Base-by-base conservation (phyloP, 2,888 invertebrate species). In the Pseudococcus longispinus region DNA sequence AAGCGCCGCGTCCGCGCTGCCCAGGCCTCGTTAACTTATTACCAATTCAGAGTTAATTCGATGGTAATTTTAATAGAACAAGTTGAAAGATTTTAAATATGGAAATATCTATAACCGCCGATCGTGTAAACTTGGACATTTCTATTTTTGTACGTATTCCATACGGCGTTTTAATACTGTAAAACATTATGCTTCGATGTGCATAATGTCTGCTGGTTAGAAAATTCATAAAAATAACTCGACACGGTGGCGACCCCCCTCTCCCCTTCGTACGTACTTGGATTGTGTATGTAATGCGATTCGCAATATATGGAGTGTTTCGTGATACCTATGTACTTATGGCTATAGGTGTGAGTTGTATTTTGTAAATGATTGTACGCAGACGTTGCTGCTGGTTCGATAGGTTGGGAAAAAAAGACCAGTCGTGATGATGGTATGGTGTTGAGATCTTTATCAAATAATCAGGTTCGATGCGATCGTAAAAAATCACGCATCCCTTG, bases 21-120 rank as follows among this genome's bases (percentile, higher is more conserved):
- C 60, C 3, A 8, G 4, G 60, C 60, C 20, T n/a, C 37, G 37
- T 80, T 42, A 70, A 80, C 77, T 80, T 80, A 80, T 80, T 80
- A 80, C 77, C 77, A 42, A 80, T 80, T 80, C 77, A 42, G 42
- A 80, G 77, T 42, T 42, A 37, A 80, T 80, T 80, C 77, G 77
- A 80, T 80, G 77, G 77, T 80, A 37, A 80, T 80, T 80, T 80
- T 80, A 80, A 80, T 80, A 42, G 42, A 80, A 80, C 77, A 42
- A 80, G 77, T 80, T 42, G 77, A 80, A 80, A 37, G 77, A 80
- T 80, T 80, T 80, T 80, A 80, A 80, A 80, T 80, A 80, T 80
- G 32, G 77, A 80, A 42, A 80, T 80, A 70, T 70, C 70, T 70
- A 29, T 70, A 70, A 70, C 70, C 29, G 29, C 18, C 8, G 70